Percentiles rank a stretch among this genome's conserved stretches.
Evolutionary conservation across 2,113 vertebrate genomes (phyloP).

Genomic region (Ameiurus melas): DNA sequence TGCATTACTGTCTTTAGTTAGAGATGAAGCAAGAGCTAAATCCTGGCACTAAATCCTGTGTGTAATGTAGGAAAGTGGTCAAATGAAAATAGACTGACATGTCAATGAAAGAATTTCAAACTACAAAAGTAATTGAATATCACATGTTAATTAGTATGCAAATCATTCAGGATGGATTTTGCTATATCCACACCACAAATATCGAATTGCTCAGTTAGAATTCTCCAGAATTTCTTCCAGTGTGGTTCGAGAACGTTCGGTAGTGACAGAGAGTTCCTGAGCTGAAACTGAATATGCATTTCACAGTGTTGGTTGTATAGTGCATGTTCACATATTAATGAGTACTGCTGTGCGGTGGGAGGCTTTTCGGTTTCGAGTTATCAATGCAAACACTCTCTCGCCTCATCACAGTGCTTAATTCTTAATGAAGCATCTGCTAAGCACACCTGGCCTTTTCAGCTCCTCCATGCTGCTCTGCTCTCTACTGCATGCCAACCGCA

Average conservation of each 20-base stretch:
- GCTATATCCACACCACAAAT: not conserved
- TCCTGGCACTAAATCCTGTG: no score
- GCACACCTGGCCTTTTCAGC: constrained; percentile 47
- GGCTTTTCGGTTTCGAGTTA: not conserved
- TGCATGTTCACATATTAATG: constrained; percentile 32
- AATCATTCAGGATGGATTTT: not conserved
- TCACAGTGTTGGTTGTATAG: constrained; percentile 1
- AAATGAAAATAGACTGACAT: not conserved
- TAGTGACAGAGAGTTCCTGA: not conserved
- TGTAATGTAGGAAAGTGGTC: not conserved
- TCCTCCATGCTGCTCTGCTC: constrained; percentile 23
- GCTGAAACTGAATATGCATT: not conserved
- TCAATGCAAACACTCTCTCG: constrained; percentile 48
- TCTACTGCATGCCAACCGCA: constrained; percentile 34
- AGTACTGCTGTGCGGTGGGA: constrained; percentile 11
- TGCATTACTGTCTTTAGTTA: not conserved
- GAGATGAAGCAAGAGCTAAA: not conserved
- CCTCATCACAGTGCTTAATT: constrained; percentile 47
- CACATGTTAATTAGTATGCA: not conserved
- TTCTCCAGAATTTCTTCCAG: not conserved
- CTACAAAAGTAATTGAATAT: not conserved
- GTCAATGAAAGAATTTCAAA: not conserved
- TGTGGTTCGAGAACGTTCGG: not conserved
- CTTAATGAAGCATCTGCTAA: constrained; percentile 49
- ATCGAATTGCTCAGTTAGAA: not conserved